These are phyloP conservation scores for Dynastes maya DNA, from an alignment of 2,888 invertebrate genomes.

Conservation along the genomic window DNA sequence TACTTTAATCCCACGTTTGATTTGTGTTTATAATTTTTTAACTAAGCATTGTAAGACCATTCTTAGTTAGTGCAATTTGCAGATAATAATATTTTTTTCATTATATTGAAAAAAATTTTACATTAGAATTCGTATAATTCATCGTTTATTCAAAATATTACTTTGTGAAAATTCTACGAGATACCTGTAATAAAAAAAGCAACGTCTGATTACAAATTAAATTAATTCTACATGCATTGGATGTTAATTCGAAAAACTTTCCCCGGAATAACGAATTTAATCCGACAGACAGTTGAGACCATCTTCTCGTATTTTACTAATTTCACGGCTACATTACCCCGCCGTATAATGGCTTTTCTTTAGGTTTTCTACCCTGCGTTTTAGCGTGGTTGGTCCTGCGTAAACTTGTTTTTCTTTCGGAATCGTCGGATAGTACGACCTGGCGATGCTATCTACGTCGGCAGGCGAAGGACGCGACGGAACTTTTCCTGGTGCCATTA, in stretches of 20 bases:
- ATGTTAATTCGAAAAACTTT: conserved; percentile 18
- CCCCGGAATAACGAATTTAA: conserved; percentile 6
- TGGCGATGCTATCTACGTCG: conserved; percentile 61
- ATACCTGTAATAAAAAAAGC: background rate
- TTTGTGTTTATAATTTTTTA: no score
- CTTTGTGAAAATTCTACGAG: no score
- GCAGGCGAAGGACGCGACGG: conserved; percentile 60
- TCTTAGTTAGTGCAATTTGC: no score
- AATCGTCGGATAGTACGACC: conserved; percentile 57
- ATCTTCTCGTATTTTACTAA: conserved; percentile 55
- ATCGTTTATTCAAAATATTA: no score
- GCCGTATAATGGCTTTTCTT: conserved; percentile 64
- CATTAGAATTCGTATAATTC: no score
- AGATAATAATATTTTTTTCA: no score
- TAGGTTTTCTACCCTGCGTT: conserved; percentile 55
- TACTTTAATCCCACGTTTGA: no score
- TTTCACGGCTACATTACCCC: conserved; percentile 62
- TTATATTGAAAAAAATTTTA: no score
- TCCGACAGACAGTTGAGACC: conserved; percentile 5
- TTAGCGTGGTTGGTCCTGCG: conserved; percentile 56
- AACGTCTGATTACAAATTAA: background rate
- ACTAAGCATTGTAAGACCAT: no score
- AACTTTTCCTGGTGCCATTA: conserved; percentile 64
- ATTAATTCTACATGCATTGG: conserved; percentile 6
- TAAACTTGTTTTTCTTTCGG: conserved; percentile 64